Evolutionary conservation across 2,113 vertebrate species (phyloP).

Genomic region (Lasiurus cinereus): DNA sequence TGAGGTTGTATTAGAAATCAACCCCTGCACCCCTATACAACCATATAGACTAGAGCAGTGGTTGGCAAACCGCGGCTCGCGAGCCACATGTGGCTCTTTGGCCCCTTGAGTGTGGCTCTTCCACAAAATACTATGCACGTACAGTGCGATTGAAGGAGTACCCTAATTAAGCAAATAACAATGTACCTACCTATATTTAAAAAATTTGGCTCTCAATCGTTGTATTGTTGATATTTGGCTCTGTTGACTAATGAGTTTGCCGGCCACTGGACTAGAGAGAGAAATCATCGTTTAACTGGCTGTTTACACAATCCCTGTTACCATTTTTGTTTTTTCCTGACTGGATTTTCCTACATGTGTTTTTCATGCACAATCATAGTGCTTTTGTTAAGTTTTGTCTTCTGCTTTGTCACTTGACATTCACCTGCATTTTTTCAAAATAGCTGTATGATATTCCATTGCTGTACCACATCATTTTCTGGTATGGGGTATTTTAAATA

Average conservation of each 20-base stretch:
- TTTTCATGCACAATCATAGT: neutral
- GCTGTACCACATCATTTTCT: neutral
- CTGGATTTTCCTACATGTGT: neutral
- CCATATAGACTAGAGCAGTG: neutral
- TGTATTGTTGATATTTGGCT: too few relatives aligned
- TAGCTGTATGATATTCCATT: neutral
- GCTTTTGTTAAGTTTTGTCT: neutral
- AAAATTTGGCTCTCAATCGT: too few relatives aligned
- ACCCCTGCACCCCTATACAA: neutral
- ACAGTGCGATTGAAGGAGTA: too few relatives aligned
- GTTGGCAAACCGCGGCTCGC: too few relatives aligned
- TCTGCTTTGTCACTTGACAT: constrained; percentile 38
- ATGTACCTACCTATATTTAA: too few relatives aligned
- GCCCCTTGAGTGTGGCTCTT: too few relatives aligned
- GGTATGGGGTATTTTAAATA: neutral
- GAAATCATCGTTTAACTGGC: neutral
- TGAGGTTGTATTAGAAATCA: constrained; percentile 51
- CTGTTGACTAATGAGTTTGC: too few relatives aligned
- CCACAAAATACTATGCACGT: too few relatives aligned
- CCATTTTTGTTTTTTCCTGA: neutral
- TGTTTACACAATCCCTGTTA: neutral
- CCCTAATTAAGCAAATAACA: too few relatives aligned
- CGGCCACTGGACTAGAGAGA: neutral
- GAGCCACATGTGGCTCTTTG: too few relatives aligned
- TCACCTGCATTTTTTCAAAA: constrained; percentile 27